Evolutionary conservation across 2,888 invertebrate genomes (phyloP), one percentile per base, ranked within the genome.

Genomic region (Anarsia innoxiella): DNA sequence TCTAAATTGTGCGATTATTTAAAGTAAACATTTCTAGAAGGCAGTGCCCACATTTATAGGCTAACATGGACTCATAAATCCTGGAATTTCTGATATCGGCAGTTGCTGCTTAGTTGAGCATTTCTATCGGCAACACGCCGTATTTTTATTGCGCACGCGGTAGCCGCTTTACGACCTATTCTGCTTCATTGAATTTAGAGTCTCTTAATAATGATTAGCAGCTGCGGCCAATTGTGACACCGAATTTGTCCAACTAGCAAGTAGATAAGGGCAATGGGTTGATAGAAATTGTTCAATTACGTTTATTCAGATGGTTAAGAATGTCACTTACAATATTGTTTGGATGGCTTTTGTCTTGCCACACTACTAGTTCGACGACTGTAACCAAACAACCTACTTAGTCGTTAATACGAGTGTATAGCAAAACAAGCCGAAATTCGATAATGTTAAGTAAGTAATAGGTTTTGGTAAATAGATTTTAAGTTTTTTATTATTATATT

Each of bases 271-370:
- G 74, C 77, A 70, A 72, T 72, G 69, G 76, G 76, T 74, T 70
- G 76, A 75, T 76, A 72, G 77, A 65, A 79, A 77, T 78, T 77
- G 76, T 76, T 70, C 79, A 79, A 80, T 78, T 80, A 73, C 64
- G 66, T 75, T 77, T 79, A 71, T 78, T 77, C 73, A 78, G 76
- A 73, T 77, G 71, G 76, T 78, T 80, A 76, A 69, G 67, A 66
- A 70, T 58, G 79, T 80, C 79, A 78, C 73, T 78, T 74, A 74
- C 64, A 77, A 76, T 77, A 74, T 73, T 59, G 69, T 58, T 51
- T 49, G 59, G 59, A 52, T 58, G 51, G 54, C 53, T 63, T n/a
- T n/a, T n/a, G n/a, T n/a, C 59, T 76, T 72, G 66, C 73, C 70
- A 69, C 23, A 12, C 23, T 28, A 10, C 33, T 35, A n/a, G n/a